Percentiles rank a stretch among this genome's conserved stretches.
phyloP scores from a whole-genome alignment of 2,888 invertebrate genomes.

The Hirudinaria manillensis region DNA sequence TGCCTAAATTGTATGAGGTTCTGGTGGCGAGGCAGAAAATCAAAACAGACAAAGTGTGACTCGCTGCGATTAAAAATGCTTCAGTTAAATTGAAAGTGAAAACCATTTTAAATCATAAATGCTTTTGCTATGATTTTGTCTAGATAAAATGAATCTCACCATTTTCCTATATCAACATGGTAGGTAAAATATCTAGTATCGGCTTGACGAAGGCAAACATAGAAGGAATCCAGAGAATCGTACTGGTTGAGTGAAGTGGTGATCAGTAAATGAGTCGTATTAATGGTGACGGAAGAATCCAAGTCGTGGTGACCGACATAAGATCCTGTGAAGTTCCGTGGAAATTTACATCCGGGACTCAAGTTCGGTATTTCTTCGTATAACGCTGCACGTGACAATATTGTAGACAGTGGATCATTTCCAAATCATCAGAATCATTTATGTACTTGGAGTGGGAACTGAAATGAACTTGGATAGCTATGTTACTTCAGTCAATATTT shows the following conservation, averaged over 20 bases:
- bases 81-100: not conserved
- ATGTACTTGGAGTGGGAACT: too few species aligned
- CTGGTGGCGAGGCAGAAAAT: constrained; percentile 89
- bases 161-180: constrained; percentile 86
- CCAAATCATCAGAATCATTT: too few species aligned
- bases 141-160: constrained; percentile 58
- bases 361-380: constrained; percentile 21
- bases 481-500: too few species aligned
- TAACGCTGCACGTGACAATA: constrained; percentile 3
- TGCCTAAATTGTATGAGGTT: constrained; percentile 78
- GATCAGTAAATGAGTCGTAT: constrained; percentile 91
- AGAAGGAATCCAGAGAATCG: constrained; percentile 70
- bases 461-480: too few species aligned
- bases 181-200: constrained; percentile 91
- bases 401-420: too few species aligned
- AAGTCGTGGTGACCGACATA: constrained; percentile 97
- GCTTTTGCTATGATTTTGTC: not conserved
- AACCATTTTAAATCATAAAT: not conserved
- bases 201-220: constrained; percentile 84
- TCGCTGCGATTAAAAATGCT: constrained; percentile 62
- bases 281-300: constrained; percentile 80
- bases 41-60: constrained; percentile 92
- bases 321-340: constrained; percentile 83
- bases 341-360: constrained; percentile 75
- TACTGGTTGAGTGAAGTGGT: constrained; percentile 83